Conservation (phyloP, 2,113 vertebrate genomes). For the Elaphurus davidianus region DNA sequence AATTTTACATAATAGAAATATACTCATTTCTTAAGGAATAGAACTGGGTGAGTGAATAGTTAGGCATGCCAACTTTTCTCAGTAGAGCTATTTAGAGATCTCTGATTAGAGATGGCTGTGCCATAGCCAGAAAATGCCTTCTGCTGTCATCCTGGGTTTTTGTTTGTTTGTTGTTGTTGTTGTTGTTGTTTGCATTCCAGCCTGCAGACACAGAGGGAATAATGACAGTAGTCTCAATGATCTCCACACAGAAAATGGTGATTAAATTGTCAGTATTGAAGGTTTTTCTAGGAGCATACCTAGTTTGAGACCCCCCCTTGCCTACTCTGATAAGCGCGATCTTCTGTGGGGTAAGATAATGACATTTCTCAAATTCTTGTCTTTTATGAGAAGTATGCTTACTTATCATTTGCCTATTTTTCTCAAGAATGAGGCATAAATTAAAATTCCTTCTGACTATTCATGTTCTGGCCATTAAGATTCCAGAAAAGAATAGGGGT, state of each 20-base stretch:
- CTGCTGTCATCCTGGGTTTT: background rate
- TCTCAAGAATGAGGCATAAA: background rate
- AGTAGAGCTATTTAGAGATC: background rate
- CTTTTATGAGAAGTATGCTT: background rate
- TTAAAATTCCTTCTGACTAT: background rate
- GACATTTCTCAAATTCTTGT: background rate
- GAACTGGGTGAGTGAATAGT: background rate
- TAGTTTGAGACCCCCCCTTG: background rate
- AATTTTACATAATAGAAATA: background rate
- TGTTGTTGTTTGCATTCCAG: background rate
- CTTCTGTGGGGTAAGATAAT: background rate
- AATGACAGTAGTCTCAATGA: background rate
- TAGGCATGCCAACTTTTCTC: background rate
- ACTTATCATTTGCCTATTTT: background rate
- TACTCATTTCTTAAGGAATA: background rate
- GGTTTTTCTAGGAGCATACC: background rate
- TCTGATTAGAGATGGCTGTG: background rate
- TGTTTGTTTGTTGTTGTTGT: background rate
- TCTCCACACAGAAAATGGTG: background rate
- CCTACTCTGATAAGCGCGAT: background rate
- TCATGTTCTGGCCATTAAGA: background rate
- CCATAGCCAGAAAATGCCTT: background rate
- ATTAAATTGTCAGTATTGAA: background rate
- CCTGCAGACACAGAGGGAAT: background rate
- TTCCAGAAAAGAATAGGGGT: background rate